Base-by-base conservation (phyloP, 2,888 invertebrate species). In the Pollenia griseotomentosa region DNA sequence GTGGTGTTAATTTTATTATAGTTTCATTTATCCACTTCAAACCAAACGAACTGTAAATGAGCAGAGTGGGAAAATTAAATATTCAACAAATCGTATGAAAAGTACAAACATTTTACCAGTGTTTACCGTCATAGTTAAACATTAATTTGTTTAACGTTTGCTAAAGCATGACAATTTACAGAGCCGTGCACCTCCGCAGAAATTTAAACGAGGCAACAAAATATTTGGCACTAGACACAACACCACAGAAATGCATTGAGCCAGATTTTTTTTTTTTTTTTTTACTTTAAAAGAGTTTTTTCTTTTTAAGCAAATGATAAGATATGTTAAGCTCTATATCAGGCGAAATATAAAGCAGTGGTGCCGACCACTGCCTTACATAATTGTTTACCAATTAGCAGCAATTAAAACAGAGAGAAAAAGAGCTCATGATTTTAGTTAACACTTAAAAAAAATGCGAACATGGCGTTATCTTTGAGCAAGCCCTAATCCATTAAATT, bases 121-220 rank as follows among this genome's bases (percentile, higher is more conserved):
- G 78, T 74, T 86, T 70, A 63, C 19, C 63, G 65, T 55, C 77
- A 77, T 16, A 48, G 78, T 74, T 82, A 63, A 63, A 74, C 78
- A 79, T 82, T 86, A 86, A 86, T 86, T 86, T 86, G 82, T 82
- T 86, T 74, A 78, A 79, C 86, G 78, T 85, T 85, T 66, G 23
- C 63, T 59, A 73, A 78, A 85, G 71, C 85, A 78, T 82, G 57
- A 82, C 86, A 82, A 79, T 57, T 78, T 74, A 74, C 81, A 79
- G 23, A 48, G 33, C 33, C 53, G 11, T 48, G 66, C 79, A 78
- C 85, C 85, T 85, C 77, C 85, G 61, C 74, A 80, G 53, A 84
- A 65, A 78, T 53, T 71, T 46, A 44, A 55, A 46, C 33, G 14
- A 73, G 59, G 70, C 44, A 65, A 55, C 55, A 57, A 33, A 73